Conservation (phyloP, 2,888 invertebrate genomes). For the Chouioia cunea region DNA sequence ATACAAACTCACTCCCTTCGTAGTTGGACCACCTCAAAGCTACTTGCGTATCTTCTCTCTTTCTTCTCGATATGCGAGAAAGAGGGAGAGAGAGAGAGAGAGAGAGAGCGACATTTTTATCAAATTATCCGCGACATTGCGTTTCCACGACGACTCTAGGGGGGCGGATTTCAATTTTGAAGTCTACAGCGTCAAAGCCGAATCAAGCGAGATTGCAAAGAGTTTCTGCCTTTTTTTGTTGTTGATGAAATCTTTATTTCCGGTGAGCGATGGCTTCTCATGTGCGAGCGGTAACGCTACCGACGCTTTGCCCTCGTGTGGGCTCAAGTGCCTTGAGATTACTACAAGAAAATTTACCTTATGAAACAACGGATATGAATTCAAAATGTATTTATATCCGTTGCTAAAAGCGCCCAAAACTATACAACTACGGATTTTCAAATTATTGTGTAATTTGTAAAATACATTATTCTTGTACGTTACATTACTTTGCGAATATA, state of each 20-base stretch:
- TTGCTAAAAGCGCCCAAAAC: no score
- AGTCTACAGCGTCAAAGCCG: not conserved
- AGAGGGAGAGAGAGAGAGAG: no score
- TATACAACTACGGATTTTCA: no score
- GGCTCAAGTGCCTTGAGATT: no score
- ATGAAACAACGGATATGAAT: no score
- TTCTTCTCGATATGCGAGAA: constrained; percentile 2
- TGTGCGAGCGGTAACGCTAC: no score
- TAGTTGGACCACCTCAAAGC: constrained; percentile 17
- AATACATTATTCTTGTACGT: no score
- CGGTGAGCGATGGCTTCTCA: constrained; percentile 1
- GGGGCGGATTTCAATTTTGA: constrained; percentile 41
- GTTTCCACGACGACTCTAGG: constrained; percentile 18
- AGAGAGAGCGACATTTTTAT: constrained; percentile 37
- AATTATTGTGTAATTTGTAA: no score
- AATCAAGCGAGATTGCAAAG: constrained; percentile 2
- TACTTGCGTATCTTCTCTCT: constrained; percentile 15
- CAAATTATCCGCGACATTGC: constrained; percentile 46
- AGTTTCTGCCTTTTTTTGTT: not conserved
- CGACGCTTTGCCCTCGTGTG: no score
- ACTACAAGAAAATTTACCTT: no score
- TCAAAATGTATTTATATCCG: no score
- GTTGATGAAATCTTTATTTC: constrained; percentile 32
- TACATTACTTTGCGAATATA: no score
- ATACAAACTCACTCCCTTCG: constrained; percentile 28